Evolutionary conservation across 2,888 invertebrate genomes (phyloP).

Genomic region (Eristalinus sepulchralis): DNA sequence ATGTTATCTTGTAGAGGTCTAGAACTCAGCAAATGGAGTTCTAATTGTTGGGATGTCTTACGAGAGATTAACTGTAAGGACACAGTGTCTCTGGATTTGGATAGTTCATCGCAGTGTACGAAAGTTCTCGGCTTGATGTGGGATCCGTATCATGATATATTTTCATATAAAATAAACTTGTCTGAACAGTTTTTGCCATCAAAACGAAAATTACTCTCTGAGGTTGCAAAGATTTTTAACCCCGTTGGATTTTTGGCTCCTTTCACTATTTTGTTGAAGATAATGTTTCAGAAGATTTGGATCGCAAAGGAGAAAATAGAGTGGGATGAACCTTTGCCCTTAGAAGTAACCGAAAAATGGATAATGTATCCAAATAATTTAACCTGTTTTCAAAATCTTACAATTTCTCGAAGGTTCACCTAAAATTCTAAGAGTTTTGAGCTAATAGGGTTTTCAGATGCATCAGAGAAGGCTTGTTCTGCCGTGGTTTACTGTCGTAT

Average conservation of each 20-base stretch:
- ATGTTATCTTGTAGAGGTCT: conserved; percentile 18
- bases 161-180: conserved; percentile 7
- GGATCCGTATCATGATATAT: conserved; percentile 23
- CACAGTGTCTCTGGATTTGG: conserved; percentile 5
- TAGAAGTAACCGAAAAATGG: conserved; percentile 30
- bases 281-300: conserved; percentile 35
- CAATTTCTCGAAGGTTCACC: neutral
- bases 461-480: neutral
- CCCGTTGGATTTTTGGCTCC: conserved; percentile 14
- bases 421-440: conserved; percentile 16
- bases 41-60: conserved; percentile 4
- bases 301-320: conserved; percentile 21
- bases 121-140: conserved; percentile 29
- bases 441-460: conserved; percentile 18
- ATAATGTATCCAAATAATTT: conserved; percentile 19
- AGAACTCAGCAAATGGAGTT: conserved; percentile 14
- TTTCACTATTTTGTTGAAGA: conserved; percentile 23
- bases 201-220: neutral
- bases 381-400: conserved; percentile 24
- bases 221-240: neutral
- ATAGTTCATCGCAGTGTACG: conserved; percentile 11
- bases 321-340: conserved; percentile 23
- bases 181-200: conserved; percentile 2
- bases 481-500: neutral
- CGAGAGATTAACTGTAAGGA: neutral